These are phyloP conservation scores for Tanytarsus gracilentus DNA, from an alignment of 2,888 invertebrate genomes.

Conservation along the genomic window DNA sequence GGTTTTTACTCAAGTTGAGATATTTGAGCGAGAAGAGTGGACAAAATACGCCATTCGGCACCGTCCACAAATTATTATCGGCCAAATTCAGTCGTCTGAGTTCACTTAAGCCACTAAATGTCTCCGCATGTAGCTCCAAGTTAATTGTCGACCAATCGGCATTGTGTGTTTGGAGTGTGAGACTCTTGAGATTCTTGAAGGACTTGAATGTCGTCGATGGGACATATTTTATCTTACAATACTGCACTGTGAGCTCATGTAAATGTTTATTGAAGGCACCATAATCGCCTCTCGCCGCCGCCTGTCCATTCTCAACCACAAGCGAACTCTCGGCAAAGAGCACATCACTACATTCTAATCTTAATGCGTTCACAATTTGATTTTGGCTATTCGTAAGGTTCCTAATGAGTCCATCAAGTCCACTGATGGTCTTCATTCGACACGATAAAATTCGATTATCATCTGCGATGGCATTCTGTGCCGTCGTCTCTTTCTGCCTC, in stretches of 20 bases:
- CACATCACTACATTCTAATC: slow-evolving; percentile 64
- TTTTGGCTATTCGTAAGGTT: slow-evolving; percentile 17
- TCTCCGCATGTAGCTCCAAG: slow-evolving; percentile 62
- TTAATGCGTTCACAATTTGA: slow-evolving; percentile 41
- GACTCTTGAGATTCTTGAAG: slow-evolving; percentile 54
- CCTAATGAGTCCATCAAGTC: slow-evolving; percentile 24
- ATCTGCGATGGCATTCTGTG: slow-evolving; percentile 9
- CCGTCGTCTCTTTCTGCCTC: neutral
- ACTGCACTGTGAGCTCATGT: slow-evolving; percentile 70
- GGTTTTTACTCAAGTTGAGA: slow-evolving; percentile 66
- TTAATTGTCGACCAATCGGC: slow-evolving; percentile 73
- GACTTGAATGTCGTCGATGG: slow-evolving; percentile 60
- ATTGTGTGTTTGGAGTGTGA: slow-evolving; percentile 65
- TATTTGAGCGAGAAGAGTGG: slow-evolving; percentile 57
- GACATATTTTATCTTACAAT: slow-evolving; percentile 67
- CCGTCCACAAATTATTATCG: slow-evolving; percentile 67
- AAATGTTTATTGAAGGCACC: slow-evolving; percentile 56
- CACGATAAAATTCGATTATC: slow-evolving; percentile 22
- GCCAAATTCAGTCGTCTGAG: slow-evolving; percentile 60
- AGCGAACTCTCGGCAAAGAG: slow-evolving; percentile 64
- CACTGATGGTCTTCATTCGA: slow-evolving; percentile 24
- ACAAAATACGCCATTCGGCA: slow-evolving; percentile 64
- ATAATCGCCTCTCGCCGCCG: slow-evolving; percentile 45
- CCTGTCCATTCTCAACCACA: slow-evolving; percentile 44
- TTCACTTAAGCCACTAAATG: slow-evolving; percentile 59